Base-by-base conservation (phyloP, 2,113 vertebrate genomes). In the Crocuta crocuta region DNA sequence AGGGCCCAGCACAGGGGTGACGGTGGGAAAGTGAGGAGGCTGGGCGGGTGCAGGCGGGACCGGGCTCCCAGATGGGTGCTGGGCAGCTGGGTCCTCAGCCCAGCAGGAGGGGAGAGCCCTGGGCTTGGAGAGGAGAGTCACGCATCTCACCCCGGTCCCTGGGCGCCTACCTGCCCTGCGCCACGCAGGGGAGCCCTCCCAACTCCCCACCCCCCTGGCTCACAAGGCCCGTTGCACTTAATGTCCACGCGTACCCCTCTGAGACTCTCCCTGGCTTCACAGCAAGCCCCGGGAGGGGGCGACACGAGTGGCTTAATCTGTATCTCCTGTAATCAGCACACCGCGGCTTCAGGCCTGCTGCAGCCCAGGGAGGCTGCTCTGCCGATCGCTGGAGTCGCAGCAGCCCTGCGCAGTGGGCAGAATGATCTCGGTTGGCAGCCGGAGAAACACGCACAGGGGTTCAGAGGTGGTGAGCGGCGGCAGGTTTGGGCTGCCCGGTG, bases 201-300 rank as follows among this genome's bases (percentile, higher is more conserved):
- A 45, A 28, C 16, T 43, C 94, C 13, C 48, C 9, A 3, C 10
- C 43, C 66, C 43, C 33, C 10, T 15, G 71, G 55, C 55, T 65
- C n/a, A 13, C 33, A 43, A 2, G 31, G 45, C 84, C 61, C 21
- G 31, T 39, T 12, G 10, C 15, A 0, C 16, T 31, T 15, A 13
- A 17, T 9, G 26, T 48, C 66, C 48, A 0, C 0, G 0, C 12
- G 5, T 21, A 5, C 13, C 15, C 26, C 45, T 31, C 43, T 0
- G 5, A 81, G 61, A 43, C 11, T 81, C 24, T 24, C n/a, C 23
- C 33, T 1, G 16, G 48, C 48, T 48, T 70, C 39, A 39, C 24
- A 7, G 23, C 48, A 66, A 82, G 68, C 16, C 16, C 13, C 10
- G 21, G 24, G 78, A 58, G 82, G 63, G 5, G 2, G 13, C 2